These are phyloP conservation scores for Phthorimaea operculella DNA, from an alignment of 1,140 invertebrate species.

Conservation along the genomic window DNA sequence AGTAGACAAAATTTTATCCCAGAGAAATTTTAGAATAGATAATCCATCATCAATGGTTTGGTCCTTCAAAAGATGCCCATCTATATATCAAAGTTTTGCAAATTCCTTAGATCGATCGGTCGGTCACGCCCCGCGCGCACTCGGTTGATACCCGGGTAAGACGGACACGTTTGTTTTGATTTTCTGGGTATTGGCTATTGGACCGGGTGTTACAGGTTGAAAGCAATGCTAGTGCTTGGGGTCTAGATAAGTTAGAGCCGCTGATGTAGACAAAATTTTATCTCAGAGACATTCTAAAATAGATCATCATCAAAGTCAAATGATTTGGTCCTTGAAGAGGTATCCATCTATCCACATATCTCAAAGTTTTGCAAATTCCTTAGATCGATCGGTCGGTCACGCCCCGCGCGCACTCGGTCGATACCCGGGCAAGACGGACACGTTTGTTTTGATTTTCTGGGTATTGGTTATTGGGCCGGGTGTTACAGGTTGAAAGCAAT, in stretches of 20 bases:
- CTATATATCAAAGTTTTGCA: too few species aligned
- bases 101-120: conserved; percentile 27
- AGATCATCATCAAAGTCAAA: too few species aligned
- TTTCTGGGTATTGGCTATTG: not conserved
- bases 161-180: conserved; percentile 13
- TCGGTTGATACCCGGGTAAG: conserved; percentile 22
- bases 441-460: conserved; percentile 13
- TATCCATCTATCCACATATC: too few species aligned
- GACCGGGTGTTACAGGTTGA: not conserved
- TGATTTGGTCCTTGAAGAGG: too few species aligned
- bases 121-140: conserved; percentile 24
- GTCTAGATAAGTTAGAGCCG: not conserved
- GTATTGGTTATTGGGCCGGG: not conserved
- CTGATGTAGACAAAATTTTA: too few species aligned
- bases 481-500: not conserved
- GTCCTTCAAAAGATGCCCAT: too few species aligned
- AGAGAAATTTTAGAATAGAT: too few species aligned
- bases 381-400: conserved; percentile 30
- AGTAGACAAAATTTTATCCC: too few species aligned
- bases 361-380: too few species aligned
- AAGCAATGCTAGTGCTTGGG: not conserved
- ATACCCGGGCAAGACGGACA: conserved; percentile 18
- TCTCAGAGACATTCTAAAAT: too few species aligned
- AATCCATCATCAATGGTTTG: too few species aligned
- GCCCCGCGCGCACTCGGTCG: conserved; percentile 18